Percentiles rank a stretch among this genome's conserved stretches.
Conservation (phyloP, 2,797 vertebrate species). For the Saguinus oedipus region DNA sequence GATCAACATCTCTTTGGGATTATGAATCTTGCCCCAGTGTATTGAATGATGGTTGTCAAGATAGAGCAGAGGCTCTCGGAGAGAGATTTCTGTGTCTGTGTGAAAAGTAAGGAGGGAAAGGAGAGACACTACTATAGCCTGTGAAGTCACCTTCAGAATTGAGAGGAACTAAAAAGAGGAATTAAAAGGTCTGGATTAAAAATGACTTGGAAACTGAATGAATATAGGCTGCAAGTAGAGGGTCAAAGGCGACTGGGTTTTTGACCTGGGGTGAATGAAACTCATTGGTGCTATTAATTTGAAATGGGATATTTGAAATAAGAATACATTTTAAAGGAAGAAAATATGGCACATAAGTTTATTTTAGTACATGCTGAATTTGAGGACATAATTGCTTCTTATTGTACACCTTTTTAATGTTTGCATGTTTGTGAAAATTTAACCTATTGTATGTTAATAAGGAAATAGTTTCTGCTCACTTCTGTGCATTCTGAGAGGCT, state of each 20-base stretch:
- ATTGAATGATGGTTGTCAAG: not conserved
- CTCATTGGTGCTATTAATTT: not conserved
- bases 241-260: not conserved
- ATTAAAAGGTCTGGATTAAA: constrained; percentile 29
- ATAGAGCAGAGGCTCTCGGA: not conserved
- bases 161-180: not conserved
- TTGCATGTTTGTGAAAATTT: not conserved
- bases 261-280: constrained; percentile 35
- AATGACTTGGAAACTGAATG: constrained; percentile 25
- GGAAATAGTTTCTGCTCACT: not conserved
- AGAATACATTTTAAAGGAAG: constrained; percentile 13
- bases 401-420: not conserved
- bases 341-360: not conserved
- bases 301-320: not conserved
- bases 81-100: not conserved
- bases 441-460: constrained; percentile 19
- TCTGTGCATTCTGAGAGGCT: not conserved
- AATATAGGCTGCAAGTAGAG: not conserved
- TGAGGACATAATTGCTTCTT: constrained; percentile 9
- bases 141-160: not conserved
- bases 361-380: not conserved
- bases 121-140: not conserved
- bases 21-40: not conserved
- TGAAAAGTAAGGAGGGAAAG: not conserved
- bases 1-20: not conserved